Conservation (phyloP, 2,797 vertebrate species). For the Squalus acanthias region DNA sequence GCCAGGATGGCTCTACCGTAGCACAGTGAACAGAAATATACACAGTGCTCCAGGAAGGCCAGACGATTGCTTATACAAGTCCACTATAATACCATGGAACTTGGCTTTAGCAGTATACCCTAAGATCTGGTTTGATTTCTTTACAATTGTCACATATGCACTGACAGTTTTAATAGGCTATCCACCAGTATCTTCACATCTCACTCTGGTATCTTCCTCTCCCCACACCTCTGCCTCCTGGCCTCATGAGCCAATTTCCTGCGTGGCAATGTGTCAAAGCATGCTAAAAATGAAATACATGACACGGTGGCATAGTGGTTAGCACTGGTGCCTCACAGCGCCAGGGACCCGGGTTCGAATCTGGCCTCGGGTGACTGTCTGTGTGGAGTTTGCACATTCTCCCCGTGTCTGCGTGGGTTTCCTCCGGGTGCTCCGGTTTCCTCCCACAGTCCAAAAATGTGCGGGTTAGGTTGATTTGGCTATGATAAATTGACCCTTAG, state of each 20-base stretch:
- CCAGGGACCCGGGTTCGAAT: too few species aligned
- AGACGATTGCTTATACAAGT: background rate
- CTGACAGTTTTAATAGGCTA: background rate
- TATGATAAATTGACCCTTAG: too few species aligned
- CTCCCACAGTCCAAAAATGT: too few species aligned
- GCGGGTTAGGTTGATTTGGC: too few species aligned
- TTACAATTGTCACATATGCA: background rate
- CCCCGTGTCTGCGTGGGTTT: too few species aligned
- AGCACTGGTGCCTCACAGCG: too few species aligned
- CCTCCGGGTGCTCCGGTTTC: too few species aligned
- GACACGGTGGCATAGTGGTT: too few species aligned
- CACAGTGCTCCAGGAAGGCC: background rate
- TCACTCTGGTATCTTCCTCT: background rate
- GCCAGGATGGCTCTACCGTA: background rate
- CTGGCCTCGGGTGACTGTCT: too few species aligned
- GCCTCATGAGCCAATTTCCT: background rate
- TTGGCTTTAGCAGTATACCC: background rate
- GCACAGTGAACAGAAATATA: background rate
- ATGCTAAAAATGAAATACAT: background rate
- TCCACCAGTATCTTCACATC: background rate
- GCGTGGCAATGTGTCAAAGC: background rate
- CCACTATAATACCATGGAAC: too few species aligned
- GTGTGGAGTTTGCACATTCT: too few species aligned
- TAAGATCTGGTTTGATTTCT: background rate
- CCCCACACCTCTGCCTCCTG: background rate